These are phyloP conservation scores for Speoplatyrhinus poulsoni DNA, from an alignment of 2,113 vertebrate species.

Conservation along the genomic window DNA sequence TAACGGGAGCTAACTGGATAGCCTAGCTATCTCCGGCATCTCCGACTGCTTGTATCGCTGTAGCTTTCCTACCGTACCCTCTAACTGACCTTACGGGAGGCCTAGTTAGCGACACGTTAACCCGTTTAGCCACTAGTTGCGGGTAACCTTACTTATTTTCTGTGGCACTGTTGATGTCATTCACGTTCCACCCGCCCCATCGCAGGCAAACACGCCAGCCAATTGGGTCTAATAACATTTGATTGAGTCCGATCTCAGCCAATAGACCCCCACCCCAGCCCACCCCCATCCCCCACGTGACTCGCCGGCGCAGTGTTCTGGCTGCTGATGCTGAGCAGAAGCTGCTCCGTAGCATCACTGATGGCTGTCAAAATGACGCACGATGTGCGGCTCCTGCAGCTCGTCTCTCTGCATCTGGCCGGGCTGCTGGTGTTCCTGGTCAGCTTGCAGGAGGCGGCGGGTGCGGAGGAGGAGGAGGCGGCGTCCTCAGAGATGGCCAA, in stretches of 20 bases:
- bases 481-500: conserved; percentile 82
- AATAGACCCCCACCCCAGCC: conserved; percentile 40
- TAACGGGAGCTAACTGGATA: conserved; percentile 41
- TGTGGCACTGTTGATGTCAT: conserved; percentile 40
- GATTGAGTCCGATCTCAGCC: conserved; percentile 51
- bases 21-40: no score
- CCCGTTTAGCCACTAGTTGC: not conserved
- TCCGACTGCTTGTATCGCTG: not conserved
- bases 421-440: conserved; percentile 70
- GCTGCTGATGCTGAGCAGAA: not conserved
- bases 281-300: not conserved
- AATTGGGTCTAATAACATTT: conserved; percentile 25
- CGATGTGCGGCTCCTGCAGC: conserved; percentile 62
- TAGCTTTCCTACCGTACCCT: not conserved
- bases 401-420: conserved; percentile 68
- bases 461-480: conserved; percentile 64
- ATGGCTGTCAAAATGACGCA: conserved; percentile 62
- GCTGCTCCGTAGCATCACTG: not conserved
- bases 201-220: conserved; percentile 9
- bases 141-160: conserved; percentile 19
- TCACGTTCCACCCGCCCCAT: not conserved
- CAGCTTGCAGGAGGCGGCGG: conserved; percentile 81
- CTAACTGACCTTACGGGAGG: not conserved
- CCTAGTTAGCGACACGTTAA: not conserved
- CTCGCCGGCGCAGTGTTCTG: not conserved